These are phyloP conservation scores for Falco berigora DNA, from an alignment of 2,797 vertebrate species.

Conservation along the genomic window DNA sequence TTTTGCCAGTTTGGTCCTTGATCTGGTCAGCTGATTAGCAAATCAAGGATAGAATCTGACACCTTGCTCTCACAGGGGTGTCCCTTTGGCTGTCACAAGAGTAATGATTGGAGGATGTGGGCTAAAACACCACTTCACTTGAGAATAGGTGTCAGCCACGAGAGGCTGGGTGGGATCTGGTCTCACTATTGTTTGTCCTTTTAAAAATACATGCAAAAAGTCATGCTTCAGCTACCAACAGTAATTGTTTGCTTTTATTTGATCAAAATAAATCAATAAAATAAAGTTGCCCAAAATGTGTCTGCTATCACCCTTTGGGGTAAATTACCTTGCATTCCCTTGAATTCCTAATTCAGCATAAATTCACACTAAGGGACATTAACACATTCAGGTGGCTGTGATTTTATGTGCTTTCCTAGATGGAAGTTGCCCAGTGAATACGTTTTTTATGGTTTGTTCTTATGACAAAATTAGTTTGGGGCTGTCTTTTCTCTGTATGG, in stretches of 20 bases:
- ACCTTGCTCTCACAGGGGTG: neutral
- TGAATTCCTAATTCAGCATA: constrained; percentile 14
- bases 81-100: neutral
- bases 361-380: neutral
- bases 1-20: neutral
- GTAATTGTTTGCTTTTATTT: neutral
- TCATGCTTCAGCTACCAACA: neutral
- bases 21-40: neutral
- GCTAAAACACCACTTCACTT: neutral
- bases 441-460: constrained; percentile 56
- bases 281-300: neutral
- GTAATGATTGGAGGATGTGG: neutral
- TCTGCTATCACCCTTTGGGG: neutral
- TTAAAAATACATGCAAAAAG: neutral
- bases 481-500: constrained; percentile 61
- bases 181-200: neutral
- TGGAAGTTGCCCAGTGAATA: constrained; percentile 43
- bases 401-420: constrained; percentile 46
- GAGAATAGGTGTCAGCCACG: neutral
- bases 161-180: neutral
- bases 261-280: neutral
- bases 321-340: neutral
- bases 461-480: constrained; percentile 62
- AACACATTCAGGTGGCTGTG: neutral
- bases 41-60: neutral